Percentiles rank a stretch among this genome's conserved stretches.
phyloP scores from a whole-genome alignment of 2,113 vertebrate species.

The Esox niger region DNA sequence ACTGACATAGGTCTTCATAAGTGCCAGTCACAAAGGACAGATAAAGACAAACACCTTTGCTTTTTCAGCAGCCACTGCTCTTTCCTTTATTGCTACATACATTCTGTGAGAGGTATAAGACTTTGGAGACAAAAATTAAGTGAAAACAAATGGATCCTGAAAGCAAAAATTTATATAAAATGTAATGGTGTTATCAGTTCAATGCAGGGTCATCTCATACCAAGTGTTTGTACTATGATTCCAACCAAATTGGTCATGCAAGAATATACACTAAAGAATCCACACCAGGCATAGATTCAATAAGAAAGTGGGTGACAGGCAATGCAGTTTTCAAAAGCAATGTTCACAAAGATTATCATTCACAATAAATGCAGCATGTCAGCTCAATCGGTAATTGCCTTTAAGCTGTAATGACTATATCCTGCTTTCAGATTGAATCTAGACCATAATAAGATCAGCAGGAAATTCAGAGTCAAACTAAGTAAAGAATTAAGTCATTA shows the following conservation, averaged over 20 bases:
- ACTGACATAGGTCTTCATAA: constrained; percentile 71
- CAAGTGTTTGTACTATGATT: background rate
- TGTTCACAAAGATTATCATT: too few species aligned
- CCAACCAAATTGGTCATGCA: constrained; percentile 11
- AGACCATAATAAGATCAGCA: constrained; percentile 6
- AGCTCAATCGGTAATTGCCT: too few species aligned
- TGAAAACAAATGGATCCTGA: constrained; percentile 36
- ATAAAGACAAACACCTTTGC: constrained; percentile 64
- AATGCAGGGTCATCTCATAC: constrained; percentile 37
- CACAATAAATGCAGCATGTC: too few species aligned
- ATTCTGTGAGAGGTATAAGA: constrained; percentile 32
- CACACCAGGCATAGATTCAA: too few species aligned
- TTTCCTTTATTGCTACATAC: constrained; percentile 45
- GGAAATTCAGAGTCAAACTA: constrained; percentile 5
- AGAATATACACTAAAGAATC: constrained; percentile 16
- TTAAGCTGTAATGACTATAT: too few species aligned
- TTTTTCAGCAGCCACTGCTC: constrained; percentile 40
- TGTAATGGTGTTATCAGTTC: constrained; percentile 28
- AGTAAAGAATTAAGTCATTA: constrained; percentile 1
- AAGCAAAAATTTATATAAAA: constrained; percentile 26
- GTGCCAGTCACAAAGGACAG: constrained; percentile 55
- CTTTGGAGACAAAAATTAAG: constrained; percentile 26
- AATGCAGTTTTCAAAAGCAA: too few species aligned
- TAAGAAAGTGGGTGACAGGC: too few species aligned
- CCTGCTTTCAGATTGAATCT: too few species aligned